Evolutionary conservation across 2,797 vertebrate genomes (phyloP), one percentile per base, ranked within the genome.

Genomic region (Anisognathus igniventris): DNA sequence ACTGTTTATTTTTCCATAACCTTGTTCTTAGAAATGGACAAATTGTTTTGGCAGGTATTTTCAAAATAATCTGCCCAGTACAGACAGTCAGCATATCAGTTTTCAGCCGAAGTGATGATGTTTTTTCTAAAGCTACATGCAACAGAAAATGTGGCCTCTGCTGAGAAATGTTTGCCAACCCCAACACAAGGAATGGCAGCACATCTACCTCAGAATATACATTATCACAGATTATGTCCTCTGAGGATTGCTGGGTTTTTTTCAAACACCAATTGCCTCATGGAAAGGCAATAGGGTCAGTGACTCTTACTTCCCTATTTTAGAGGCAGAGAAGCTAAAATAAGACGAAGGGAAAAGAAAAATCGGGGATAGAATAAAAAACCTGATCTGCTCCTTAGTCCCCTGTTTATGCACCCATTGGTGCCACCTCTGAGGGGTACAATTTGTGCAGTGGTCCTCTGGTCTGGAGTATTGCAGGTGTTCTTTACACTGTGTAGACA

Each of bases 11-110:
- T 96, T 96, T 95, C 93, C 92, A 90, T 93, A 96, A 92, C 94
- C 93, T 96, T 95, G 94, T 93, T 96, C 91, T 95, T 95, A 83
- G 93, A 96, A 95, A 94, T 93, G 93, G 93, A 96, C 91, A 93
- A 96, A 96, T 95, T 95, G 95, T 96, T 96, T 96, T 96, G 95
- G 96, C 95, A 96, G 93, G 90, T 96, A 93, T 95, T 96, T 96
- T 91, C 93, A 96, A 96, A 96, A 95, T 96, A 96, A 96, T 95
- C 94, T 92, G 60, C 87, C 85, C 4, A 1, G 85, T 88, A 90
- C 79, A 88, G 94, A 93, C 90, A 92, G 95, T 86, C 86, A 95
- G 93, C 78, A 31, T 91, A 96, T 96, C 96, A 72, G 87, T 90
- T 96, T 96, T 91, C 94, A 95, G 75, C 47, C 76, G 21, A 88